Conservation (phyloP, 2,113 vertebrate genomes). For the Eolophus roseicapilla region DNA sequence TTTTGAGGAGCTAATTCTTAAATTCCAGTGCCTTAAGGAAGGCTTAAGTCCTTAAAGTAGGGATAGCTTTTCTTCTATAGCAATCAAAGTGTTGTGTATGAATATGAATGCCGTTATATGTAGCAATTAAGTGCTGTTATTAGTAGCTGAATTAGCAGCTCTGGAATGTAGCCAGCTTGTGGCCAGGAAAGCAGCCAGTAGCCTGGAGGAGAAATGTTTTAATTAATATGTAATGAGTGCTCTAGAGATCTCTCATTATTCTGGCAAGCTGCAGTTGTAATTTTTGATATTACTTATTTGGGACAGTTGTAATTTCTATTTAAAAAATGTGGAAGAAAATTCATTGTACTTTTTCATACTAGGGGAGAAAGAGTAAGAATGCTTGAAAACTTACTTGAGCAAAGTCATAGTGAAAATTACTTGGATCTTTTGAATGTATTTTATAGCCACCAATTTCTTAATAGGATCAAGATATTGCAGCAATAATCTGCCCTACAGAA, state of each 20-base stretch:
- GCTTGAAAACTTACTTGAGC: background rate
- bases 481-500: background rate
- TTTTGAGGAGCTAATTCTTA: background rate
- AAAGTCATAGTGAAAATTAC: background rate
- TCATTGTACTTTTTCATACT: background rate
- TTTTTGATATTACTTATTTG: background rate
- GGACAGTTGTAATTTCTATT: background rate
- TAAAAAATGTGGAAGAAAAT: background rate
- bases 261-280: background rate
- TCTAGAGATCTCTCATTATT: background rate
- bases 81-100: background rate
- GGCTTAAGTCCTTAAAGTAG: background rate
- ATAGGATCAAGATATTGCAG: background rate
- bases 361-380: background rate
- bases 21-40: background rate
- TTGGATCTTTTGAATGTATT: background rate
- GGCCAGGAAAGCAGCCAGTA: constrained; percentile 47
- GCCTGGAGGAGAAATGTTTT: constrained; percentile 15
- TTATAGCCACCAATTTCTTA: background rate
- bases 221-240: constrained; percentile 30
- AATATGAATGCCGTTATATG: constrained; percentile 11
- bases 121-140: constrained; percentile 32
- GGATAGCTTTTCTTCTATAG: background rate
- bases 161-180: constrained; percentile 19
- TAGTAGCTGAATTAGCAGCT: constrained; percentile 18